Percentiles rank a stretch among this genome's conserved stretches.
phyloP scores from a whole-genome alignment of 2,888 invertebrate species.

The Pedicia rivosa region DNA sequence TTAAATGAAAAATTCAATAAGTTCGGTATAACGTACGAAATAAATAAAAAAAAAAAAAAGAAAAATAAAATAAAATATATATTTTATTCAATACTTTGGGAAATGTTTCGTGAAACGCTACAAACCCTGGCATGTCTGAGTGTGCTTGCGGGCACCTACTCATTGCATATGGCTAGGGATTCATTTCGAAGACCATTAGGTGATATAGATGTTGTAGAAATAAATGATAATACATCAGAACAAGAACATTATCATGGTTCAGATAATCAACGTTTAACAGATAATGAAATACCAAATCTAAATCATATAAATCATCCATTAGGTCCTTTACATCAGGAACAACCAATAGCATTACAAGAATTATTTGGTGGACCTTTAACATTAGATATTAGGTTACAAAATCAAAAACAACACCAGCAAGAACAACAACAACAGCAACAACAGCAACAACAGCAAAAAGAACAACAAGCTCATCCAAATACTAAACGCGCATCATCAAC shows the following conservation, averaged over 20 bases:
- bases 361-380: slow-evolving; percentile 6
- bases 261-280: background rate
- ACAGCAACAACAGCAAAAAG: slow-evolving; percentile 14
- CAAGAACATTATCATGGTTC: background rate
- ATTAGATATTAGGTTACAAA: slow-evolving; percentile 8
- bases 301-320: background rate
- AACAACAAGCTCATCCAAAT: slow-evolving; percentile 17
- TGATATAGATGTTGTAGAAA: slow-evolving; percentile 9
- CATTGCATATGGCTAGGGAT: slow-evolving; percentile 12
- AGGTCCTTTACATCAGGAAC: background rate
- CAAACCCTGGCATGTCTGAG: slow-evolving; percentile 12
- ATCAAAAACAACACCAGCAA: slow-evolving; percentile 9
- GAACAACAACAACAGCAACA: slow-evolving; percentile 15
- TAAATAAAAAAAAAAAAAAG: slow-evolving; percentile 4
- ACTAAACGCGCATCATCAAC: slow-evolving; percentile 14
- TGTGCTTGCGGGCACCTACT: slow-evolving; percentile 10
- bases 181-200: slow-evolving; percentile 11
- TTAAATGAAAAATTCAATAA: no score
- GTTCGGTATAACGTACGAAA: no score
- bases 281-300: background rate
- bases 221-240: slow-evolving; percentile 1
- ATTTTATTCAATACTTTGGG: no score
- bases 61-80: no score
- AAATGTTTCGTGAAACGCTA: slow-evolving; percentile 13
- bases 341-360: slow-evolving; percentile 8